Conservation (phyloP, 2,888 invertebrate genomes). For the Smittia sp. region DNA sequence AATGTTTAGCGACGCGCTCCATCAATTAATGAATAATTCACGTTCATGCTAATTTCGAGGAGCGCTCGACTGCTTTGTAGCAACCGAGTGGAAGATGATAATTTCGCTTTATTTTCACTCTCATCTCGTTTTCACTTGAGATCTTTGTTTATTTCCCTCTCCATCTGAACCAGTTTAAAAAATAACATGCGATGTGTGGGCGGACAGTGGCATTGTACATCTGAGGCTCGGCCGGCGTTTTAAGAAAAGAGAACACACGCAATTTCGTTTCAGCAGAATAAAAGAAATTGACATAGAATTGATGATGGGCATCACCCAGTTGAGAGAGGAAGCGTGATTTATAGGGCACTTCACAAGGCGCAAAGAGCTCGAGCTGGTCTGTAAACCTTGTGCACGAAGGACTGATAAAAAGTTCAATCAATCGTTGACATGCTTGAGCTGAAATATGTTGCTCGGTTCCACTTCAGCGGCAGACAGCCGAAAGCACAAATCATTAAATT, state of each 20-base stretch:
- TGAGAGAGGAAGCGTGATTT: not conserved
- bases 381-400: not conserved
- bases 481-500: not conserved
- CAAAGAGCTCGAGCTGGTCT: not conserved
- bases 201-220: not conserved
- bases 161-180: too few species aligned
- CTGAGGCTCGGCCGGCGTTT: not conserved
- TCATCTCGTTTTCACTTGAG: too few species aligned
- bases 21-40: too few species aligned
- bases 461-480: not conserved
- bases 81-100: too few species aligned
- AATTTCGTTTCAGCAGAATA: not conserved
- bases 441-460: too few species aligned
- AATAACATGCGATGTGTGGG: not conserved
- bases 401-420: not conserved
- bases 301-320: not conserved
- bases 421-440: too few species aligned
- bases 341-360: not conserved
- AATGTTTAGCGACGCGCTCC: too few species aligned
- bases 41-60: too few species aligned
- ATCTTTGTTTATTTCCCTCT: too few species aligned
- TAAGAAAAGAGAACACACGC: not conserved
- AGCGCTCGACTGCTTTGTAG: too few species aligned
- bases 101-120: too few species aligned
- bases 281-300: not conserved